These are phyloP conservation scores for Melangyna quadrimaculata DNA, from an alignment of 2,888 invertebrate species.

Conservation along the genomic window DNA sequence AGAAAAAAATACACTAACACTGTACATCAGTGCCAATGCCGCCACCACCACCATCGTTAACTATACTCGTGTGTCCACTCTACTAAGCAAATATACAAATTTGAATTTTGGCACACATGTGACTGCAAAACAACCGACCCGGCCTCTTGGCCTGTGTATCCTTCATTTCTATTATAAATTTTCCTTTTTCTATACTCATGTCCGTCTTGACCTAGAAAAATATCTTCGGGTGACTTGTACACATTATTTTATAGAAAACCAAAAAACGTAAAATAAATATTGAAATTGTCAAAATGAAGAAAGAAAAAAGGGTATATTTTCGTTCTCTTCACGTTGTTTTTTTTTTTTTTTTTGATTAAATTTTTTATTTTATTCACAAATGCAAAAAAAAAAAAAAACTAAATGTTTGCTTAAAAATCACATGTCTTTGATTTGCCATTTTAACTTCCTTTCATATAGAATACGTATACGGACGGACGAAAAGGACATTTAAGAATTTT, in stretches of 20 bases:
- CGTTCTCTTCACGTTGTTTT: background rate
- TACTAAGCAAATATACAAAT: slow-evolving; percentile 60
- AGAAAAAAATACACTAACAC: background rate
- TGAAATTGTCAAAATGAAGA: slow-evolving; percentile 32
- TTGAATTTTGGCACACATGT: slow-evolving; percentile 64
- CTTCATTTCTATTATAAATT: background rate
- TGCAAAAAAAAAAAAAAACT: slow-evolving; percentile 25
- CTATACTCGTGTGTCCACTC: slow-evolving; percentile 25
- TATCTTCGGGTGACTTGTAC: slow-evolving; percentile 56
- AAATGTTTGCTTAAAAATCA: slow-evolving; percentile 56
- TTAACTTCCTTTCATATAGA: slow-evolving; percentile 23
- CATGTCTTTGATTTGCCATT: slow-evolving; percentile 50
- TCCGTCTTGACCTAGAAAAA: slow-evolving; percentile 66
- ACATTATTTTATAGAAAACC: background rate
- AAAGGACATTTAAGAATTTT: slow-evolving; percentile 31
- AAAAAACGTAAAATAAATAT: slow-evolving; percentile 61
- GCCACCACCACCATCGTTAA: no score
- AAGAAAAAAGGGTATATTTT: slow-evolving; percentile 26
- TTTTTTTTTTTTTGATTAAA: slow-evolving; percentile 17
- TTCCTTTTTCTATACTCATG: background rate
- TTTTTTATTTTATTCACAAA: slow-evolving; percentile 21
- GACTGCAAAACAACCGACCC: slow-evolving; percentile 31
- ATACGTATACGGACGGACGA: background rate
- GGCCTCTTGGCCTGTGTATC: slow-evolving; percentile 5
- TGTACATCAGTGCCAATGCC: no score